These are phyloP conservation scores for Phaethon lepturus DNA, from an alignment of 2,113 vertebrate genomes.

Conservation along the genomic window DNA sequence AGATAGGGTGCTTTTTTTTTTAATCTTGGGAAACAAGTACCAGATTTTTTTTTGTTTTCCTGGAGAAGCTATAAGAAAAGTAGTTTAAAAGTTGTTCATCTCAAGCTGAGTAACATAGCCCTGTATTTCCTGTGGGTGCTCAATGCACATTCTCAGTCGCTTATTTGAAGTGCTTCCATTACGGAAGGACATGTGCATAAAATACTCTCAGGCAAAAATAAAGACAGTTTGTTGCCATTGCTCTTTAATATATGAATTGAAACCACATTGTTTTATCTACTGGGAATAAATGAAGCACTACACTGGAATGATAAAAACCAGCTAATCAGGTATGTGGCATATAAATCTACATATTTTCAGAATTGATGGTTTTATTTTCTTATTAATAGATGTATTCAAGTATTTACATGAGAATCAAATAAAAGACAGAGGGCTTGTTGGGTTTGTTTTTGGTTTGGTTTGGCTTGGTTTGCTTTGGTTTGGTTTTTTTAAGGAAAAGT, in stretches of 20 bases:
- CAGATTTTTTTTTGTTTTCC: constrained; percentile 17
- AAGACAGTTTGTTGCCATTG: constrained; percentile 6
- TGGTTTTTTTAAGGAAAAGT: not conserved
- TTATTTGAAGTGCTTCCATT: constrained; percentile 54
- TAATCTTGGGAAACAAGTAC: constrained; percentile 59
- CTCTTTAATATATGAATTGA: constrained; percentile 8
- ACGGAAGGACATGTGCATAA: constrained; percentile 38
- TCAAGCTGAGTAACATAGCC: constrained; percentile 38
- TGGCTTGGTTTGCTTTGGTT: not conserved
- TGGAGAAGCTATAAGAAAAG: constrained; percentile 15
- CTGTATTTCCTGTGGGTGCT: constrained; percentile 25
- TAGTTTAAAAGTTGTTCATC: constrained; percentile 13
- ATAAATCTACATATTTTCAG: constrained; percentile 1
- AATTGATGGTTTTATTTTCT: not conserved
- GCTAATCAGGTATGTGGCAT: not conserved
- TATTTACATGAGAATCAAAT: not conserved
- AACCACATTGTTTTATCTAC: constrained; percentile 32
- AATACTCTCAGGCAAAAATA: constrained; percentile 38
- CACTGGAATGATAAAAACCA: not conserved
- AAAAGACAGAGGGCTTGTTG: not conserved
- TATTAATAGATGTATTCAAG: not conserved
- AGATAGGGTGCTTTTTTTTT: constrained; percentile 62
- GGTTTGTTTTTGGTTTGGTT: not conserved
- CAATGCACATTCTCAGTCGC: constrained; percentile 23
- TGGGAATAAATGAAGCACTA: constrained; percentile 13